These are phyloP conservation scores for Silurus glanis DNA, from an alignment of 2,113 vertebrate genomes.

Conservation along the genomic window DNA sequence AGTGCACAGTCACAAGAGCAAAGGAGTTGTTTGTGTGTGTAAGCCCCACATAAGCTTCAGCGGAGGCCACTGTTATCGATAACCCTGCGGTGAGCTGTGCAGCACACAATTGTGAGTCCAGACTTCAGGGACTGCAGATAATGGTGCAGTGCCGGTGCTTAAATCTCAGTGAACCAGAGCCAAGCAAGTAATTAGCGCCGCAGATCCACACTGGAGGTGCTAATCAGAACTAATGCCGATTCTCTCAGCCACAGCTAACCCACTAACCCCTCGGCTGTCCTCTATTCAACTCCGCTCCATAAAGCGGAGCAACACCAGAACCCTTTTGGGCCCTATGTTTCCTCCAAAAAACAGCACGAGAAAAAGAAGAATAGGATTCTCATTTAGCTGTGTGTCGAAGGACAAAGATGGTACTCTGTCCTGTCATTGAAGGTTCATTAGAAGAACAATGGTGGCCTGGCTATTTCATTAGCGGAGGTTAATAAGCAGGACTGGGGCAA, in stretches of 20 bases:
- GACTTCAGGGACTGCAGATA: constrained; percentile 92
- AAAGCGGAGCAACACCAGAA: constrained; percentile 24
- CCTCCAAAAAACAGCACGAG: neutral
- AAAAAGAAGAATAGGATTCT: constrained; percentile 63
- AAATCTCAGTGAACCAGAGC: constrained; percentile 96
- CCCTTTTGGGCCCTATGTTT: neutral
- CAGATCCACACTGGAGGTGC: constrained; percentile 91
- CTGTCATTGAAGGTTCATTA: constrained; percentile 94
- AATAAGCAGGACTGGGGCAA: constrained; percentile 88
- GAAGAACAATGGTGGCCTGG: constrained; percentile 84
- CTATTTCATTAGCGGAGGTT: constrained; percentile 96
- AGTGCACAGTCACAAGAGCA: neutral
- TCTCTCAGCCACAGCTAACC: constrained; percentile 69
- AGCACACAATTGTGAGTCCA: constrained; percentile 67
- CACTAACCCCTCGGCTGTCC: constrained; percentile 24
- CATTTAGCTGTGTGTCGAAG: constrained; percentile 82
- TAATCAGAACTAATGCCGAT: constrained; percentile 92
- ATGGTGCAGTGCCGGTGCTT: constrained; percentile 96
- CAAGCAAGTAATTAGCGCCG: constrained; percentile 95
- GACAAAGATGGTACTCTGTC: constrained; percentile 80
- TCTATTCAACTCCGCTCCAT: constrained; percentile 35
- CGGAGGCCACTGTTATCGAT: constrained; percentile 74
- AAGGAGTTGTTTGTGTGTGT: neutral
- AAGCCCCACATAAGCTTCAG: constrained; percentile 32
- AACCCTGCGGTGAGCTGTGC: constrained; percentile 76